Evolutionary conservation across 2,797 vertebrate species (phyloP).

Genomic region (Pelobates cultripes): DNA sequence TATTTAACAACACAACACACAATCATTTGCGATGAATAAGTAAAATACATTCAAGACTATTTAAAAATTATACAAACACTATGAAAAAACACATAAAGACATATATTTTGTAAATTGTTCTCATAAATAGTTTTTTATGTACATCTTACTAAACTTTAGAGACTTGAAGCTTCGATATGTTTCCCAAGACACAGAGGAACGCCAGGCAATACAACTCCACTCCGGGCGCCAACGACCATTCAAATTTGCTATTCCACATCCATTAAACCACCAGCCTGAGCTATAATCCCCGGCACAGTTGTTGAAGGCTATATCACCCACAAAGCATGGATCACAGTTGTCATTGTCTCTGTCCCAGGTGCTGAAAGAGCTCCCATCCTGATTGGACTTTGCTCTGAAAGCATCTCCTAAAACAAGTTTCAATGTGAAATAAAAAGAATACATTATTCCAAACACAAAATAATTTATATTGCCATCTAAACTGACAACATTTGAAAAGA

Average conservation of each 20-base stretch:
- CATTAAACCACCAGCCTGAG: conserved; percentile 82
- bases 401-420: conserved; percentile 19
- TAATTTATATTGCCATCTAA: too few relatives aligned
- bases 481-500: too few relatives aligned
- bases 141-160: conserved; percentile 33
- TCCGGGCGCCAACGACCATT: conserved; percentile 65
- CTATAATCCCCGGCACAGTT: conserved; percentile 66
- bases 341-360: conserved; percentile 77
- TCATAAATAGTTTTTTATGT: background rate
- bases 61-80: too few relatives aligned
- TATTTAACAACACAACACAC: too few relatives aligned
- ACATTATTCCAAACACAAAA: too few relatives aligned
- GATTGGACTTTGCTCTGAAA: conserved; percentile 59
- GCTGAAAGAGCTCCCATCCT: conserved; percentile 76
- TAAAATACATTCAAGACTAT: too few relatives aligned
- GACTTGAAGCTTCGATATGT: conserved; percentile 68
- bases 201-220: conserved; percentile 51
- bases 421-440: too few relatives aligned
- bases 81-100: too few relatives aligned
- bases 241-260: conserved; percentile 77
- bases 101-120: too few relatives aligned
- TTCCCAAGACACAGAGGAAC: conserved; percentile 66
- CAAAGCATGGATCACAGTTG: conserved; percentile 73
- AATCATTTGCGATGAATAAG: too few relatives aligned
- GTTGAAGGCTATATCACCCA: conserved; percentile 52